Evolutionary conservation across 2,797 vertebrate genomes (phyloP), one percentile per base, ranked within the genome.

Genomic region (Hippopotamyrus pictus): DNA sequence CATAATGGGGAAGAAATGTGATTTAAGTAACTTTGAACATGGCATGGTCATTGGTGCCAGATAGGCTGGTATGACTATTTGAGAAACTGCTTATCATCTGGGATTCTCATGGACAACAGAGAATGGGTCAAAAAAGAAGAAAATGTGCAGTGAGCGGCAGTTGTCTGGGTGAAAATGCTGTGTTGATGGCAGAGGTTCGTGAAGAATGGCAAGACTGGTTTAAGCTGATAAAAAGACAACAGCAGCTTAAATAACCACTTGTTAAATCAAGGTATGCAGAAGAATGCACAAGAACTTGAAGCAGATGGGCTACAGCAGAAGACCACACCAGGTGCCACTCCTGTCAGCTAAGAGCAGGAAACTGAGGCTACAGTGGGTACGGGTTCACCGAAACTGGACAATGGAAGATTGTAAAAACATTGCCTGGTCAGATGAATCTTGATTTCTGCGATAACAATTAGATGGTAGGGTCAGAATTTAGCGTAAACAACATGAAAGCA

Each of bases 401-500:
- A 29, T 65, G 62, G 62, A 14, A 73, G 65, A 73, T 17, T 73
- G 65, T 14, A 33, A 73, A 73, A 73, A 73, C 29, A 33, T 73
- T 73, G 29, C 12, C 29, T 37, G 65, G 65, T 73, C 12, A 73
- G 29, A 33, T 33, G 82, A 90, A 50, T 88, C 86, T 79, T 33
- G 33, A 87, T 90, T 91, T 90, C 57, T 88, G 89, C 85, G 79
- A 57, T 51, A 2, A 89, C 29, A 79, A 54, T 89, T 59, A 62
- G 88, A 91, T 44, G 8, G 54, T 53, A 89, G 85, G 90, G 79
- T 92, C 48, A 90, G 50, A 92, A 92, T 92, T 89, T 88, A 65
- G 17, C 2, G 12, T 88, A 65, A 91, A 91, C 54, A 90, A 84
- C 33, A 91, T 90, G n/a, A 92, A 91, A 90, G 84, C 89, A 91